Conservation (phyloP, 2,797 vertebrate species). For the Anomalospiza imberbis region DNA sequence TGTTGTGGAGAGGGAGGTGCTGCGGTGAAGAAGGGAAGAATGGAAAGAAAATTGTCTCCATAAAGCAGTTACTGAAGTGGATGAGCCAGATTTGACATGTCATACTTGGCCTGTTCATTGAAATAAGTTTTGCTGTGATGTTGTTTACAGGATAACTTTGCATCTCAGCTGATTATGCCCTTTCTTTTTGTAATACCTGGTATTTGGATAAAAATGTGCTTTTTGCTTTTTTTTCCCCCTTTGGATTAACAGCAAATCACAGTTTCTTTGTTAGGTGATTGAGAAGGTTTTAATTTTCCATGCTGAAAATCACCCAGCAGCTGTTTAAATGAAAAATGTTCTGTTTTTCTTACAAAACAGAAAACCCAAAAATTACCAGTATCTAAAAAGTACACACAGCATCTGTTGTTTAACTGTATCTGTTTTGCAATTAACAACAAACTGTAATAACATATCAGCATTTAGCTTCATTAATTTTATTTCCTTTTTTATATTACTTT, state of each 20-base stretch:
- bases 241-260: constrained; percentile 14
- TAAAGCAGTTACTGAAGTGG: not conserved
- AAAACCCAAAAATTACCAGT: not conserved
- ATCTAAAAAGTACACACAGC: not conserved
- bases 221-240: not conserved
- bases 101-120: not conserved
- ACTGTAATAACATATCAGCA: not conserved
- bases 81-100: not conserved
- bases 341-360: constrained; percentile 30
- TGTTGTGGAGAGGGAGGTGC: not conserved
- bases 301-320: not conserved
- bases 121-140: not conserved
- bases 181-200: not conserved
- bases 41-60: not conserved
- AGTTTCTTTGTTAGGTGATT: not conserved
- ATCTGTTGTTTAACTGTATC: constrained; percentile 53
- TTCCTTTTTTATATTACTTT: not conserved
- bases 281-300: constrained; percentile 19
- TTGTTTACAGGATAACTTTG: not conserved
- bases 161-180: not conserved
- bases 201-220: not conserved
- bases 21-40: not conserved
- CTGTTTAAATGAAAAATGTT: constrained; percentile 38
- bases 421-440: constrained; percentile 30
- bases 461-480: not conserved